Evolutionary conservation across 1,140 invertebrate genomes (phyloP).

Genomic region (Meteorus sp.): DNA sequence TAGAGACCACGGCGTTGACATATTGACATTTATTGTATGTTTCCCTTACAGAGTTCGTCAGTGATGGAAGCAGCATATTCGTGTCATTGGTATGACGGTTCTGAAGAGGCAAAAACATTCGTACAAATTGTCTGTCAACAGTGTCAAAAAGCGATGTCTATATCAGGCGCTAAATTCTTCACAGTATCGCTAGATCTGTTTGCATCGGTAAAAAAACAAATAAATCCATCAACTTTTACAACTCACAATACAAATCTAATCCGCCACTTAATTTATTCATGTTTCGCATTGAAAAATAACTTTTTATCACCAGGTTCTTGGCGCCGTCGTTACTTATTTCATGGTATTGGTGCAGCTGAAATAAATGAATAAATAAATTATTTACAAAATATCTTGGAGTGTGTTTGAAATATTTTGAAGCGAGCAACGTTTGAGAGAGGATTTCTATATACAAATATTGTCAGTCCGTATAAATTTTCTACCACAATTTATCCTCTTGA

Average conservation of each 20-base stretch:
- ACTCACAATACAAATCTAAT: background rate
- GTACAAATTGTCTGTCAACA: slow-evolving; percentile 89
- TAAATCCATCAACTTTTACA: slow-evolving; percentile 19
- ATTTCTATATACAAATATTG: too few species aligned
- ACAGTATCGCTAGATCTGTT: slow-evolving; percentile 84
- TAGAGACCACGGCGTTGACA: too few species aligned
- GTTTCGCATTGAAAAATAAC: slow-evolving; percentile 16
- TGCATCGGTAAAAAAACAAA: slow-evolving; percentile 69
- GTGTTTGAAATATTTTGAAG: background rate
- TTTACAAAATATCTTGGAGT: too few species aligned
- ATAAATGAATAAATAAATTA: slow-evolving; percentile 59
- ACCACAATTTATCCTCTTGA: too few species aligned
- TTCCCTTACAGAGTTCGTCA: slow-evolving; percentile 77
- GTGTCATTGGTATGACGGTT: slow-evolving; percentile 85
- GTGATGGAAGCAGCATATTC: slow-evolving; percentile 88
- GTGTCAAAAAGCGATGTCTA: slow-evolving; percentile 83
- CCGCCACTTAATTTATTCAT: slow-evolving; percentile 12
- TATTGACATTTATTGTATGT: slow-evolving; percentile 20
- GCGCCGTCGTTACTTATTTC: slow-evolving; percentile 86
- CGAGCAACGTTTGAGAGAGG: slow-evolving; percentile 1
- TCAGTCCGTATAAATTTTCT: too few species aligned
- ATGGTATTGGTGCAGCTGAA: slow-evolving; percentile 87
- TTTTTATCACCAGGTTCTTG: slow-evolving; percentile 70
- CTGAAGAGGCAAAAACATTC: slow-evolving; percentile 85
- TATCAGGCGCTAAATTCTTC: slow-evolving; percentile 85